Percentiles rank a stretch among this genome's conserved stretches.
Evolutionary conservation across 2,797 vertebrate genomes (phyloP).

Genomic region (Artibeus lituratus): DNA sequence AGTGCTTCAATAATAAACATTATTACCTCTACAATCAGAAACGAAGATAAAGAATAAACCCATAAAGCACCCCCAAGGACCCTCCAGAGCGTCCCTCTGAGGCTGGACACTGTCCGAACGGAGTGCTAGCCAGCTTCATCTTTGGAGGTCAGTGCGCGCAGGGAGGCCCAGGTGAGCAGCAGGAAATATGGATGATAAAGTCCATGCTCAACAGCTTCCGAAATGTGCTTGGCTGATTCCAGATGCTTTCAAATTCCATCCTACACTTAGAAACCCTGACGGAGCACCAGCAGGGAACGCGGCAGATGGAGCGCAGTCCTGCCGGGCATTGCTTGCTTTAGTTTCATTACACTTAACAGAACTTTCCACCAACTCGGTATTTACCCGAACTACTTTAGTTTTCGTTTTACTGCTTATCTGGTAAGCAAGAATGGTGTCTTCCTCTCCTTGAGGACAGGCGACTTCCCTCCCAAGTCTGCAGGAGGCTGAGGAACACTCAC

Average conservation of each 20-base stretch:
- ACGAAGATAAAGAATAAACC: neutral
- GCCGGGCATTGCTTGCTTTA: neutral
- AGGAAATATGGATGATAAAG: conserved; percentile 37
- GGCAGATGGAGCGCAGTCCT: neutral
- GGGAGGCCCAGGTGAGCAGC: neutral
- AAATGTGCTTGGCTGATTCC: conserved; percentile 37
- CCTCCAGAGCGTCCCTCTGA: neutral
- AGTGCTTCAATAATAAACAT: neutral
- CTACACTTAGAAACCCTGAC: neutral
- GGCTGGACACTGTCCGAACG: neutral
- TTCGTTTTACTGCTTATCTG: neutral
- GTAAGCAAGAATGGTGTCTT: neutral
- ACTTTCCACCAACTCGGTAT: conserved; percentile 7
- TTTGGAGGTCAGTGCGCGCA: neutral
- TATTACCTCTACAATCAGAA: neutral
- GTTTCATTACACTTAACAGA: conserved; percentile 34
- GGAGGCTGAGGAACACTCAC: too few relatives aligned
- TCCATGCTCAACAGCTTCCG: neutral
- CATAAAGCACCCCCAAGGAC: neutral
- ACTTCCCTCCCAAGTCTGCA: neutral
- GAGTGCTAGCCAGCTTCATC: neutral
- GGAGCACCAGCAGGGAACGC: conserved; percentile 36
- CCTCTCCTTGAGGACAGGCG: neutral
- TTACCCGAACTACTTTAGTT: conserved; percentile 20
- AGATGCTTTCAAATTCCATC: conserved; percentile 49